Conservation (phyloP, 2,888 invertebrate genomes). For the Petrolisthes manimaculis region DNA sequence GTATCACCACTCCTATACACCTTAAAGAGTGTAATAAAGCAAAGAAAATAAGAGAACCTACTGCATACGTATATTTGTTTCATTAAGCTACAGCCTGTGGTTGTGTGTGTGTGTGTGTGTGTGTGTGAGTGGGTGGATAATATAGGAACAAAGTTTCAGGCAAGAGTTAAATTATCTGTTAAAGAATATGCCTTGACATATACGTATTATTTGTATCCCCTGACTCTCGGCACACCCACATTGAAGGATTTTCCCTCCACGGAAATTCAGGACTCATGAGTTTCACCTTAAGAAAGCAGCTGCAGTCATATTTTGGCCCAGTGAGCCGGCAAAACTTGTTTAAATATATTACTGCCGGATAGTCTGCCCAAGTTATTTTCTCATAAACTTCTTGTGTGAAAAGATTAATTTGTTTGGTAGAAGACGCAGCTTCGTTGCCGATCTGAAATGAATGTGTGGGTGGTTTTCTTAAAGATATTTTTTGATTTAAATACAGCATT, state of each 20-base stretch:
- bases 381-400: not conserved
- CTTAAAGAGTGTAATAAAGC: too few relatives aligned
- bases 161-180: not conserved
- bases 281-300: not conserved
- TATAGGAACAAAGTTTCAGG: not conserved
- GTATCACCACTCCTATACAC: too few relatives aligned
- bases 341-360: not conserved
- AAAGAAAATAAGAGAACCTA: too few relatives aligned
- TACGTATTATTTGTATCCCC: not conserved
- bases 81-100: too few relatives aligned
- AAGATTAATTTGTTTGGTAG: not conserved
- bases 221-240: not conserved
- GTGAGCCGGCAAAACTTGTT: not conserved
- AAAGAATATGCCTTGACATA: not conserved
- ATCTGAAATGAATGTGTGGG: too few relatives aligned
- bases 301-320: not conserved
- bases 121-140: not conserved
- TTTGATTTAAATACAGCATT: too few relatives aligned
- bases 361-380: not conserved
- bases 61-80: too few relatives aligned
- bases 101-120: constrained; percentile 13
- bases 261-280: not conserved
- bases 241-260: not conserved
- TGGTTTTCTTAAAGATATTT: too few relatives aligned
- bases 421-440: not conserved